A percentile compares a stretch with the other conserved stretches of the same genome.
Evolutionary conservation across 2,113 vertebrate species (phyloP).

Genomic region (Geococcyx californianus): DNA sequence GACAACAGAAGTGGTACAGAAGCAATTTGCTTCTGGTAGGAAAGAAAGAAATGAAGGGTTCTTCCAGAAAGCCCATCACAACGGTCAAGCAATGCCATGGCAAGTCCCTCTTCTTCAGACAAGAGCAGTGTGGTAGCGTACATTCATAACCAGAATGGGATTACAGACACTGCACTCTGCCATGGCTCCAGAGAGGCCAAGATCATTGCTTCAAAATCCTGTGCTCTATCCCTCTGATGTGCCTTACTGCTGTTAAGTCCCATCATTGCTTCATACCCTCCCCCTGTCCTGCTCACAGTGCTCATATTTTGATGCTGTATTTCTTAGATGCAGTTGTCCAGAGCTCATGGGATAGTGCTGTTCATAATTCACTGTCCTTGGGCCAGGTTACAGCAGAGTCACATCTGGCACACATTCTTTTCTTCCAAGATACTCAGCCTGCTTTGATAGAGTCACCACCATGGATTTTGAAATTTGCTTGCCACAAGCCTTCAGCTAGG

Average conservation of each 20-base stretch:
- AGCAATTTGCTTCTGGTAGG: background rate
- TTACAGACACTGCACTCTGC: background rate
- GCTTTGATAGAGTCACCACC: background rate
- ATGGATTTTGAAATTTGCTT: background rate
- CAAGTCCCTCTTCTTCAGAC: background rate
- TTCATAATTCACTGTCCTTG: background rate
- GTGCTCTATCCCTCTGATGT: background rate
- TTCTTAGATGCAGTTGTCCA: background rate
- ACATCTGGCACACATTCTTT: background rate
- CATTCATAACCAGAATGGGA: fast-evolving
- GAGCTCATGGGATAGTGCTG: background rate
- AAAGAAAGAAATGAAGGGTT: background rate
- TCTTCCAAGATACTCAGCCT: background rate
- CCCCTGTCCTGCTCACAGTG: background rate
- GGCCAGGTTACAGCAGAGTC: background rate
- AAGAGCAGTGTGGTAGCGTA: background rate
- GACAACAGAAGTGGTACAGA: background rate
- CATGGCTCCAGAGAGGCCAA: background rate
- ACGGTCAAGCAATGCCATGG: background rate
- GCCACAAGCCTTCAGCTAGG: background rate
- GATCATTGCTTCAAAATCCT: background rate
- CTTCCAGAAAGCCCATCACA: background rate
- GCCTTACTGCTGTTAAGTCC: background rate
- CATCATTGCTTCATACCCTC: background rate
- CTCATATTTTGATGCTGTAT: background rate